Conservation (phyloP, 1,140 invertebrate genomes). For the Pteromalus puparum region DNA sequence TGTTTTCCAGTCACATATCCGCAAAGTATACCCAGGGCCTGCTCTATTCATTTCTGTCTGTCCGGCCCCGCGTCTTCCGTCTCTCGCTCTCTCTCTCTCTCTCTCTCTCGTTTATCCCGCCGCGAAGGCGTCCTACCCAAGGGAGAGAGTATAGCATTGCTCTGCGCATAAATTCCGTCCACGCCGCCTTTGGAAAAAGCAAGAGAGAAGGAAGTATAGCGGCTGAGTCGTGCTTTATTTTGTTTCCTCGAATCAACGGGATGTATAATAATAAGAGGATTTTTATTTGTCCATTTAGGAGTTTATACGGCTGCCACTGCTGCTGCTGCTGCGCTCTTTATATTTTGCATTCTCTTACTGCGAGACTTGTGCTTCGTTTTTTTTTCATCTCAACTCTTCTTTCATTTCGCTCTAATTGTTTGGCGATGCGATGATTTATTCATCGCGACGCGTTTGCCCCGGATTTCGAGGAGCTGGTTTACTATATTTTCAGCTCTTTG, state of each 20-base stretch:
- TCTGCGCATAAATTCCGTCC: conserved; percentile 67
- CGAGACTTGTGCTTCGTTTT: too few relatives aligned
- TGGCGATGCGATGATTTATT: too few relatives aligned
- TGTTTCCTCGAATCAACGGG: conserved; percentile 45
- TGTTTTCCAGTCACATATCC: conserved; percentile 72
- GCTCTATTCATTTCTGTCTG: conserved; percentile 69
- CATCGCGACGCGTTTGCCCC: too few relatives aligned
- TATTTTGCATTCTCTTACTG: background rate
- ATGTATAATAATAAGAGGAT: conserved; percentile 48
- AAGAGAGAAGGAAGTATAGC: background rate
- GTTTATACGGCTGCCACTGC: conserved; percentile 23
- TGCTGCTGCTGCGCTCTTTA: conserved; percentile 37
- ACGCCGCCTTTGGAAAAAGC: conserved; percentile 15
- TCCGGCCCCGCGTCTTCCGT: conserved; percentile 26
- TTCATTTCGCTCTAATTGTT: background rate
- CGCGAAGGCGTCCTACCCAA: conserved; percentile 11
- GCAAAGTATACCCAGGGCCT: conserved; percentile 66
- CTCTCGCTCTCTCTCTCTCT: background rate
- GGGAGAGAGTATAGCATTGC: conserved; percentile 38
- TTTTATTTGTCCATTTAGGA: conserved; percentile 47
- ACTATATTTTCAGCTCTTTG: too few relatives aligned
- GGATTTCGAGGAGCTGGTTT: too few relatives aligned
- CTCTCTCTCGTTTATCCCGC: background rate
- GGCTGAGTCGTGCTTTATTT: conserved; percentile 28
- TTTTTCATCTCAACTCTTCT: background rate